These are phyloP conservation scores for Crioceris asparagi DNA, from an alignment of 2,888 invertebrate genomes.

Conservation along the genomic window DNA sequence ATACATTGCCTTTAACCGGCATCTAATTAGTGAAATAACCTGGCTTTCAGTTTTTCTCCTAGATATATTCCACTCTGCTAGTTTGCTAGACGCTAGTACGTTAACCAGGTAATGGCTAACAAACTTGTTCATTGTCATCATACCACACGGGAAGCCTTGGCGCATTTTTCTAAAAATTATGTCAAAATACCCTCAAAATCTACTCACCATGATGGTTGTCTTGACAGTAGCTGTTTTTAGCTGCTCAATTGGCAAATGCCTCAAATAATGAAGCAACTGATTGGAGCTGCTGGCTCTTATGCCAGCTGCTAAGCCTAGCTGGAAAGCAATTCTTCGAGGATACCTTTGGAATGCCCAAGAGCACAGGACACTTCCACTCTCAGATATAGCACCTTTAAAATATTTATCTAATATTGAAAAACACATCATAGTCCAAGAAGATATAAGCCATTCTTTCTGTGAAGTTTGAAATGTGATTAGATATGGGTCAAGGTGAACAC, in stretches of 20 bases:
- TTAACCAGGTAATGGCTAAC: too few relatives aligned
- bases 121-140: too few relatives aligned
- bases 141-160: too few relatives aligned
- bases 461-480: too few relatives aligned
- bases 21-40: too few relatives aligned
- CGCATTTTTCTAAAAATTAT: neutral
- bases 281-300: slow-evolving; percentile 11
- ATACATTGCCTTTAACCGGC: too few relatives aligned
- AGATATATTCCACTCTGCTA: too few relatives aligned
- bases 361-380: slow-evolving; percentile 30
- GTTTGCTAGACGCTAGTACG: too few relatives aligned
- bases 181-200: neutral
- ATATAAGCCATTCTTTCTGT: too few relatives aligned
- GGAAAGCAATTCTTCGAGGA: slow-evolving; percentile 21
- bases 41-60: too few relatives aligned
- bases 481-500: too few relatives aligned
- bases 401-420: neutral
- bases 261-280: slow-evolving; percentile 22
- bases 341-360: slow-evolving; percentile 25
- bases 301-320: slow-evolving; percentile 22
- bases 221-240: slow-evolving; percentile 8
- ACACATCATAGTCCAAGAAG: too few relatives aligned
- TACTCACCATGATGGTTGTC: slow-evolving; percentile 5
- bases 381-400: slow-evolving; percentile 25
- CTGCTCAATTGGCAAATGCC: slow-evolving; percentile 10